phyloP scores from a whole-genome alignment of 37 sponge, comb jelly and placozoan genomes.

The Aplysina aerophoba region DNA sequence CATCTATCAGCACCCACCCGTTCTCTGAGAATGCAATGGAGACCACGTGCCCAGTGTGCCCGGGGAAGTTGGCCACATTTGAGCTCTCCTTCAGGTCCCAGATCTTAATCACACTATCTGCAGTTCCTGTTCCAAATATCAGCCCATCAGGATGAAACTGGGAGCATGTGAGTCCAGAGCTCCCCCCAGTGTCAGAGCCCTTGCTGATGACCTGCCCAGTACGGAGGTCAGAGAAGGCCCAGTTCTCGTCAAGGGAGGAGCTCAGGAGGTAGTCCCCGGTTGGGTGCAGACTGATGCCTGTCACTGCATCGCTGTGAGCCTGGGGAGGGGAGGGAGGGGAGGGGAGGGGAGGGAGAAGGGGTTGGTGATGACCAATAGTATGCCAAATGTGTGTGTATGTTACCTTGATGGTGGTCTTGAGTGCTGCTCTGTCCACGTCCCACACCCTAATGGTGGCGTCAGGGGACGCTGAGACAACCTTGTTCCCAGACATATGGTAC shows the following conservation, averaged over 20 bases:
- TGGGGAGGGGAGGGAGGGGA: background rate
- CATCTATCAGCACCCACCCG: slow-evolving; percentile 69
- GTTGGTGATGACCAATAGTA: background rate
- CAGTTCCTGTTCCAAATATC: slow-evolving; percentile 98
- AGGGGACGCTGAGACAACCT: slow-evolving; percentile 88
- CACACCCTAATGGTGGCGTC: slow-evolving; percentile 91
- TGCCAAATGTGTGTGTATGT: background rate
- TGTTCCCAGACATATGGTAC: slow-evolving; percentile 53
- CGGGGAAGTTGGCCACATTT: slow-evolving; percentile 99
- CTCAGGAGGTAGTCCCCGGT: slow-evolving; percentile 95
- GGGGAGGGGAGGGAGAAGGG: background rate
- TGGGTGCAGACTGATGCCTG: slow-evolving; percentile 96
- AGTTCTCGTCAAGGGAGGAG: slow-evolving; percentile 88
- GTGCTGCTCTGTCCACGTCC: slow-evolving; percentile 55
- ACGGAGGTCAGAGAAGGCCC: slow-evolving; percentile 96
- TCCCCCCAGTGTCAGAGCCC: slow-evolving; percentile 50
- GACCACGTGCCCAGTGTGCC: slow-evolving; percentile 90
- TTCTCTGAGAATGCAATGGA: slow-evolving; percentile 98
- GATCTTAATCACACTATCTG: slow-evolving; percentile 92
- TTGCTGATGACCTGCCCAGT: slow-evolving; percentile 84
- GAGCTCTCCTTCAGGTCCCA: slow-evolving; percentile 98
- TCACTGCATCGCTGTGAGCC: slow-evolving; percentile 92
- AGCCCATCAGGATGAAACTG: slow-evolving; percentile 99
- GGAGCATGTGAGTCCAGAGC: slow-evolving; percentile 86
- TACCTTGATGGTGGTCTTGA: slow-evolving; percentile 75